Base-by-base conservation (phyloP, 2,888 invertebrate genomes). In the Morinoia aosen region DNA sequence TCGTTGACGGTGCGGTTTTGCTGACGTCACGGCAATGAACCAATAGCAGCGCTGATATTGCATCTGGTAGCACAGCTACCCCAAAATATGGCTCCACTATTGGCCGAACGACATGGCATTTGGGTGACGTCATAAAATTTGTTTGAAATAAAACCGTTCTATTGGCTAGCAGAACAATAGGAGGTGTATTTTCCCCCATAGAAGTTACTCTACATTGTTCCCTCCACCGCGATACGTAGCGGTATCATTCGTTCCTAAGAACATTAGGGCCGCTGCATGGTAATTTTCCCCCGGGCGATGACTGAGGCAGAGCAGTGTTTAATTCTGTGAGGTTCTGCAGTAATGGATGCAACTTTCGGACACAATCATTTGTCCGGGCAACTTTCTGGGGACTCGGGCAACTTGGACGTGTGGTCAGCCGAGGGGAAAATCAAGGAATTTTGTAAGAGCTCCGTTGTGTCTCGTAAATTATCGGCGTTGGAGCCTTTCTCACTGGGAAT, bases 321-420 rank as follows among this genome's bases (percentile, higher is more conserved):
- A 93, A 93, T 93, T 57, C 58, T 57, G 93, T 57, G 56, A 57
- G 93, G 93, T 57, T 57, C 93, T 33, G 93, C 57, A 39, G 93
- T 93, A 93, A 93, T 93, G 93, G 57, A 93, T 93, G 93, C 93
- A 93, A 93, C 93, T 93, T 93, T 58, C 57, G 93, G 93, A 93
- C 93, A 93, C 93, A 93, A 57, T 93, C 93, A 93, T 93, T 93
- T 93, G 93, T 93, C 93, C 48, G 48, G 57, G 57, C 93, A 93
- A 93, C 93, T 93, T 93, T 57, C 93, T 57, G 93, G 93, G 93
- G 93, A 93, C 93, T 57, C 56, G 57, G 25, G 25, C 5, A 93
- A 93, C 93, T 93, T 57, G 57, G 93, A 93, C 93, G 93, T 93
- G 93, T 57, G 93, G 93, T 93, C 93, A 93, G 93, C 58, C 93